Conservation (phyloP, 2,797 vertebrate species). For the Phalanger gymnotis region DNA sequence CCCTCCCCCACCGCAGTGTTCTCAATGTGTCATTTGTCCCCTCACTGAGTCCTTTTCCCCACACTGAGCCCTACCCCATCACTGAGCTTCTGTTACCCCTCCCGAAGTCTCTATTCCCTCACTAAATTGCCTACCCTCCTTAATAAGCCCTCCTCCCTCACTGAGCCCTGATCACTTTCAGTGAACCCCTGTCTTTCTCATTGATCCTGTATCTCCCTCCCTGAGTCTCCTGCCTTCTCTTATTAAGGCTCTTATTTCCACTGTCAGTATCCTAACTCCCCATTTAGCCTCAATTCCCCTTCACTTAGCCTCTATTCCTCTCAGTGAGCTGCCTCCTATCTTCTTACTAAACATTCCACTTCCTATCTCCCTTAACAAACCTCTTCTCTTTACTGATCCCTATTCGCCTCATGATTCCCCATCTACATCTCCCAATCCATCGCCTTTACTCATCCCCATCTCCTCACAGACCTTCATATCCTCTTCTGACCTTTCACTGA, state of each 20-base stretch:
- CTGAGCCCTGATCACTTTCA: neutral
- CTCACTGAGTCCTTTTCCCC: neutral
- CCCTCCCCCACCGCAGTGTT: neutral
- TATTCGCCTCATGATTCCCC: neutral
- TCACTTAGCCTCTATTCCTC: neutral
- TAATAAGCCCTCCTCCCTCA: neutral
- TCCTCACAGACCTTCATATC: neutral
- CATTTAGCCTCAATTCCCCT: neutral
- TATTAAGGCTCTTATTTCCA: neutral
- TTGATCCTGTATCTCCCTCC: neutral
- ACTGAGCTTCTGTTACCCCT: accelerated
- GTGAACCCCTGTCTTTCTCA: neutral
- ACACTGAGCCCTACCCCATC: neutral
- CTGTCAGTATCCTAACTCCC: neutral
- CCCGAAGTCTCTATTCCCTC: neutral
- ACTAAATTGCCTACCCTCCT: neutral
- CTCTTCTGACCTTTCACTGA: neutral
- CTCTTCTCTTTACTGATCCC: neutral
- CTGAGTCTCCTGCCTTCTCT: neutral
- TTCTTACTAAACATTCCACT: neutral
- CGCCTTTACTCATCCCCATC: neutral
- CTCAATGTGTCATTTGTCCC: neutral
- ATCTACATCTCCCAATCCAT: neutral
- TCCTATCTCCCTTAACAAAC: neutral
- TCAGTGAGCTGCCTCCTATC: neutral